Base-by-base conservation (phyloP, 2,113 vertebrate genomes). In the Loxodonta africana region DNA sequence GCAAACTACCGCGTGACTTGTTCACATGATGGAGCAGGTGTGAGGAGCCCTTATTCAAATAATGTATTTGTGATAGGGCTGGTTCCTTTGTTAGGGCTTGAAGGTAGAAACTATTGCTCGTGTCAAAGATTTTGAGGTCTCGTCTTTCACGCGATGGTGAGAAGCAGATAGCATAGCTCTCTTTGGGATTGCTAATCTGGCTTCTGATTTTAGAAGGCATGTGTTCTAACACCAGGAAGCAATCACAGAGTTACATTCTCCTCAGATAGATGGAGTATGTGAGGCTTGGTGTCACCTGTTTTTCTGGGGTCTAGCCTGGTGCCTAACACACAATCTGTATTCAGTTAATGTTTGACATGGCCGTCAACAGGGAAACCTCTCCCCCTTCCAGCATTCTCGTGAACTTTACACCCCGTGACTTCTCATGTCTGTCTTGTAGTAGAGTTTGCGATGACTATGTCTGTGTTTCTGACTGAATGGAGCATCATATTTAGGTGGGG, bases 1-100 rank as follows among this genome's bases (percentile, higher is more conserved):
- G 33, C 4, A 37, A 53, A 18, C n/a, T 30, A 37, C 30, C 1
- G 0, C 0, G 8, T 33, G 57, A 48, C 48, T 7, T 30, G 10
- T 9, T 3, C 1, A 0, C 3, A 2, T 2, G 1, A 8, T 15
- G 41, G 62, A 11, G 41, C 48, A 48, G 10, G 48, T 15, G 8
- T 21, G 28, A 17, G 37, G 20, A 1, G 33, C 73, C 37, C 46
- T 77, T 57, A 12, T 37, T 81, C 60, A 48, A 48, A 60, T 20
- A 41, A 14, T 23, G 11, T 8, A 8, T 28, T 51, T 1, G 12
- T 30, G 23, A 74, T 7, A 51, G 57, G 25, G 25, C 25, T 10
- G 20, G 28, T 21, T 14, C 73, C 46, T 81, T 67, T 44, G 17
- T 83, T 28, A 30, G 48, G 18, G 23, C 80, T 26, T 23, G 83